Evolutionary conservation across 2,113 vertebrate species (phyloP), one percentile per base, ranked within the genome.

Genomic region (Silurus glanis): DNA sequence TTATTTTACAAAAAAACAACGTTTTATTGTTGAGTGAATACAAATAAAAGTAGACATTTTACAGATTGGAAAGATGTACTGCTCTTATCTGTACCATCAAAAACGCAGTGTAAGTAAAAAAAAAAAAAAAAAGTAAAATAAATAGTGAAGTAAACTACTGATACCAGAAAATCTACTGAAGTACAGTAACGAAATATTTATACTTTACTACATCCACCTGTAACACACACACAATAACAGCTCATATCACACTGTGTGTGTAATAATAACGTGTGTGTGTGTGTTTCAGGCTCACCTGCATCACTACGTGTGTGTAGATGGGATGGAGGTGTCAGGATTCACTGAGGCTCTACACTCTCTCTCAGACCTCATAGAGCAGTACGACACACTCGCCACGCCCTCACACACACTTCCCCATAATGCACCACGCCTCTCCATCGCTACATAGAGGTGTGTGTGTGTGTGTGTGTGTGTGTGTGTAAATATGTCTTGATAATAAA

Each of bases 241-340:
- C 17, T 51, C 71, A 74, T 74, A 21, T 8, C 56, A 81, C 58
- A 47, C 37, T 61, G 13, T 72, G 69, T 59, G 7, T 64, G 74
- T n/a, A 75, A 53, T 74, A 23, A 75, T 51, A 6, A 47, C 17
- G 3, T 19, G 64, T 69, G 14, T 82, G 21, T 81, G 80, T 72
- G 58, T 72, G 23, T 84, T 3, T 56, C 53, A 99, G 98, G 98
- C 98, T 92, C 98, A 99, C 87, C 94, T 99, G 88, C 98, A 99
- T 87, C 97, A 99, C 92, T 99, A 99, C 88, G 91, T 99, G 79
- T 94, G 96, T 21, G 91, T 97, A 16, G 96, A 98, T 0, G 97
- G 97, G 45, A 97, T 99, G 96, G 97, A 99, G 87, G 95, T 95
- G 88, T 94, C 93, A 89, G 94, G 90, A 81, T 99, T 99, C 90